phyloP scores from a whole-genome alignment of 2,113 vertebrate genomes.

The Pangasianodon gigas region DNA sequence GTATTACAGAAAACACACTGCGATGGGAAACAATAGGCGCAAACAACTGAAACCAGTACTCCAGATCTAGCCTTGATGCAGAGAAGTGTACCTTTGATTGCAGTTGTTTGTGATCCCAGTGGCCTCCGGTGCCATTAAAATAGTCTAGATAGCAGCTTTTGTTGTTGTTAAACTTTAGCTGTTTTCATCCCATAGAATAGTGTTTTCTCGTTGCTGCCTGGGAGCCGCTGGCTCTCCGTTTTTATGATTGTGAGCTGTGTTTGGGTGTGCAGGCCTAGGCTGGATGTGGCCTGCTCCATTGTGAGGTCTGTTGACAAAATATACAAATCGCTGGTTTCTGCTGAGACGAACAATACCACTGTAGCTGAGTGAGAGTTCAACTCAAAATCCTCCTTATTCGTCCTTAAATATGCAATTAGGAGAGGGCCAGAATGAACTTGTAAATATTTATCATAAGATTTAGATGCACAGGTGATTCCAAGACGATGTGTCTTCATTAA shows the following conservation, averaged over 20 bases:
- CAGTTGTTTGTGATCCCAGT: conserved; percentile 35
- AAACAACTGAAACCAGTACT: not conserved
- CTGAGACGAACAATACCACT: conserved; percentile 18
- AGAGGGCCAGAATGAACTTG: conserved; percentile 11
- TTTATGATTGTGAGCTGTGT: conserved; percentile 17
- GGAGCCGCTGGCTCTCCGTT: conserved; percentile 5
- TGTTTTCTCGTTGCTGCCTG: not conserved
- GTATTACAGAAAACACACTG: conserved; percentile 11
- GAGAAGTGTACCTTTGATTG: conserved; percentile 1
- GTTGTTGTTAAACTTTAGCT: conserved; percentile 10
- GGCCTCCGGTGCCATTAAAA: conserved; percentile 27
- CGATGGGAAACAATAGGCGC: conserved; percentile 1
- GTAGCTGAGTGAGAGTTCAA: conserved; percentile 25
- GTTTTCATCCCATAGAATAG: conserved; percentile 12
- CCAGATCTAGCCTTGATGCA: conserved; percentile 33
- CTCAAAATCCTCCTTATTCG: not conserved
- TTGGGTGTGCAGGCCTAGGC: conserved; percentile 40
- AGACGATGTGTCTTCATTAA: not conserved
- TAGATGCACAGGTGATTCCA: not conserved
- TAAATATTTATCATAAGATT: conserved; percentile 3
- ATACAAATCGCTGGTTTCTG: conserved; percentile 41
- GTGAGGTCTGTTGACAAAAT: conserved; percentile 52
- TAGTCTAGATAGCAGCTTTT: conserved; percentile 35
- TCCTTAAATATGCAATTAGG: not conserved
- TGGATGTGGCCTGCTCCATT: conserved; percentile 44